Evolutionary conservation across 64 coral and sea anemone genomes (phyloP), one percentile per base, ranked within the genome.

Genomic region (Orbicella faveolata): DNA sequence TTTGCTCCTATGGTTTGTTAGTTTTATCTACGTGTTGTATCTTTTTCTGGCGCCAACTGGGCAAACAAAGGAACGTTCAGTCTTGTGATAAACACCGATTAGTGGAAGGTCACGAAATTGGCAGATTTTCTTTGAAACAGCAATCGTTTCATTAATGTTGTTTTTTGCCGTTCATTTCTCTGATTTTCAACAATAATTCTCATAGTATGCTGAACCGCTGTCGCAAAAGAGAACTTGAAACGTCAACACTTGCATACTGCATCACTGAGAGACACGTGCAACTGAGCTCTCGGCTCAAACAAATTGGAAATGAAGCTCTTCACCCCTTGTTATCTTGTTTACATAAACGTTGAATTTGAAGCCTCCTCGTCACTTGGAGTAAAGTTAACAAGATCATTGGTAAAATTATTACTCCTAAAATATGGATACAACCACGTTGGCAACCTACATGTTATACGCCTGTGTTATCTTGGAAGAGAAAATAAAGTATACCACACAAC

Each of bases 251-350:
- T 26, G 25, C 10, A 26, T 70, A 23, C 7, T 11, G 10, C 9
- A 48, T 20, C 19, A 23, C 18, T 65, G 17, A n/a, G 63, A 72
- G n/a, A 52, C 11, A 72, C 23, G 48, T 52, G 64, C 5, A 48
- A 48, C 44, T 5, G 44, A 48, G 44, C 44, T 48, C 44, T 48
- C 44, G 52, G 21, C 21, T 8, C 34, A 5, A 52, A 4, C 20
- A 68, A 72, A 72, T 70, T 66, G 36, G 36, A 72, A 52, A 14
- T 7, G 36, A 52, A 72, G 61, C 81, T 84, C 39, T 84, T 84
- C 63, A 39, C 65, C 6, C 64, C 82, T 85, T 69, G 62, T 84
- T 85, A 85, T 85, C 82, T 85, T 85, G 82, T 85, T 85, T 85
- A 72, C 34, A 66, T 73, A 73, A 85, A 73, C 64, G 39, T 17